Evolutionary conservation across 2,113 vertebrate genomes (phyloP).

Genomic region (Tinamus guttatus): DNA sequence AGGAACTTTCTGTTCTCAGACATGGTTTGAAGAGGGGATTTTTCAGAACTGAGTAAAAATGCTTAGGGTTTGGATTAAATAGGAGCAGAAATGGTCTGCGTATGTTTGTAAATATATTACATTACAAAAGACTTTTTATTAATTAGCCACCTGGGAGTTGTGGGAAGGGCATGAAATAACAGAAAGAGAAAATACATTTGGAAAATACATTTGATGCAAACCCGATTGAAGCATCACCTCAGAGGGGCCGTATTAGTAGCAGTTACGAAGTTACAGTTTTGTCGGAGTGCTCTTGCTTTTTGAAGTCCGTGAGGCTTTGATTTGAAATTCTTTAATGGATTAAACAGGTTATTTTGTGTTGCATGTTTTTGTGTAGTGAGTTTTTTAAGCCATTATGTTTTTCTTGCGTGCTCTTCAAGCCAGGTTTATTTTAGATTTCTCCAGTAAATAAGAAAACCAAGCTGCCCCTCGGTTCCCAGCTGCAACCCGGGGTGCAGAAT

Average conservation of each 20-base stretch:
- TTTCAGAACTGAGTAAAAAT: background rate
- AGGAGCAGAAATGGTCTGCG: constrained; percentile 1
- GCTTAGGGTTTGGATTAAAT: background rate
- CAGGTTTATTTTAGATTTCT: background rate
- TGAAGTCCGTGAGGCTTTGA: background rate
- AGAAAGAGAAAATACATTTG: too few relatives aligned
- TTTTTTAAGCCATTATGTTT: too few relatives aligned
- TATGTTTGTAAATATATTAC: background rate
- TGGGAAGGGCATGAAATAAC: background rate
- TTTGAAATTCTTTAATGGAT: background rate
- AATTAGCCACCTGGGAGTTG: background rate
- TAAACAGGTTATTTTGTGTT: background rate
- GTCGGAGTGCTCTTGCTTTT: background rate
- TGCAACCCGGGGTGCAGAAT: background rate
- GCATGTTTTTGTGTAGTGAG: too few relatives aligned
- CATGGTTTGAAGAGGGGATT: background rate
- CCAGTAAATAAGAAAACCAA: background rate
- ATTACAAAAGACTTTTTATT: background rate
- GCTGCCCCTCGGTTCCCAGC: background rate
- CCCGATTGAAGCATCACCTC: background rate
- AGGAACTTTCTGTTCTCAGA: background rate
- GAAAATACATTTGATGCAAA: background rate
- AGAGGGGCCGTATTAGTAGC: background rate
- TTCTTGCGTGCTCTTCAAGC: background rate
- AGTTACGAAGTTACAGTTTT: background rate